Percentiles rank a stretch among this genome's conserved stretches.
phyloP scores from a whole-genome alignment of 2,113 vertebrate genomes.

The Centropristis striata region DNA sequence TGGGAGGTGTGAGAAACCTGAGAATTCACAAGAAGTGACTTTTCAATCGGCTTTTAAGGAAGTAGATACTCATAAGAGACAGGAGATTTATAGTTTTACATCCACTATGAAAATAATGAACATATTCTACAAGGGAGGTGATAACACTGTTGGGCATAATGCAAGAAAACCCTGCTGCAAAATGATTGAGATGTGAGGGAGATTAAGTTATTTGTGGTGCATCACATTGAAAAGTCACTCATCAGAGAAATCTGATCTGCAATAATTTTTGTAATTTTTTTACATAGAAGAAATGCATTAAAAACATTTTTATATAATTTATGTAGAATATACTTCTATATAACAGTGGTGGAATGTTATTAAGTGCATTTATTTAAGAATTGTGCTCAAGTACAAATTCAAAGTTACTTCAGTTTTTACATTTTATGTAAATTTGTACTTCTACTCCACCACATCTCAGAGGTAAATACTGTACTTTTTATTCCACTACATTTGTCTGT shows the following conservation, averaged over 20 bases:
- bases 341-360: no score
- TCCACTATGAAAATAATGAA: slow-evolving; percentile 51
- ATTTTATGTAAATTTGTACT: no score
- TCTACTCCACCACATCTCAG: no score
- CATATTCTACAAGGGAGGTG: not conserved
- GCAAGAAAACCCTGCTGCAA: not conserved
- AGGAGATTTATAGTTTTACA: slow-evolving; percentile 69
- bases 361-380: no score
- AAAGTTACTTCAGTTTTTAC: no score
- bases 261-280: no score
- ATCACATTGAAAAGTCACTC: not conserved
- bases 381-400: no score
- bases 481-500: no score
- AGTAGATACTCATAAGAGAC: slow-evolving; percentile 42
- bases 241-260: no score
- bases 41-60: slow-evolving; percentile 69
- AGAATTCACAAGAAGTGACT: slow-evolving; percentile 74
- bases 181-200: not conserved
- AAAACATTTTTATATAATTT: not conserved
- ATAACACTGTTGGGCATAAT: not conserved
- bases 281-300: no score
- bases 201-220: not conserved
- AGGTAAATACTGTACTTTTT: no score
- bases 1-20: slow-evolving; percentile 70
- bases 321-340: no score